phyloP scores from a whole-genome alignment of 1,140 invertebrate species.

The Cydia amplana region DNA sequence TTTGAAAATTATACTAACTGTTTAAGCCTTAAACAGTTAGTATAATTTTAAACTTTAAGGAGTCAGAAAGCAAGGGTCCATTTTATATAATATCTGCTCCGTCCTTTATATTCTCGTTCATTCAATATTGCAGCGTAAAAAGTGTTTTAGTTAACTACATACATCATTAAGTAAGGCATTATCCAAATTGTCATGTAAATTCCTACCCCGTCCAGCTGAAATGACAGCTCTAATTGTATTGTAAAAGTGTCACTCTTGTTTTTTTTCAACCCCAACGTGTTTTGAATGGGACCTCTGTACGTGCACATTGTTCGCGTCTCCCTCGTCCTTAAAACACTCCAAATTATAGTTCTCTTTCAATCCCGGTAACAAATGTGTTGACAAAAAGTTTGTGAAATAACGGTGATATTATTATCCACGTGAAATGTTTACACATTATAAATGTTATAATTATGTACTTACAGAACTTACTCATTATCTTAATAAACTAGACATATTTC shows the following conservation, averaged over 20 bases:
- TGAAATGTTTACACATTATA: not conserved
- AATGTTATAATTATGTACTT: no score
- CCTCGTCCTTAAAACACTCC: constrained; percentile 13
- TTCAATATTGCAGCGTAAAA: not conserved
- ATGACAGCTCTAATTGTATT: constrained; percentile 8
- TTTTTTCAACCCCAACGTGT: not conserved
- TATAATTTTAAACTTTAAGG: no score
- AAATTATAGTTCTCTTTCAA: constrained; percentile 19
- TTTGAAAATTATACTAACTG: not conserved
- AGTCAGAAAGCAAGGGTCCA: not conserved
- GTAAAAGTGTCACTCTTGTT: constrained; percentile 8
- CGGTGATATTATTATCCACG: not conserved
- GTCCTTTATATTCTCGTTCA: not conserved
- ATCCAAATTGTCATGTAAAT: constrained; percentile 14
- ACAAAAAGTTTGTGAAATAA: not conserved
- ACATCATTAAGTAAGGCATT: constrained; percentile 11
- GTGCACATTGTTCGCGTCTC: not conserved
- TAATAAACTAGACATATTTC: no score
- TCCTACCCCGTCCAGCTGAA: constrained; percentile 13
- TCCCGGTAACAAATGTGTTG: not conserved
- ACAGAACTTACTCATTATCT: no score
- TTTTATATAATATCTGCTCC: not conserved
- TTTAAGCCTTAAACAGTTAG: no score
- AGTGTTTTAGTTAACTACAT: not conserved
- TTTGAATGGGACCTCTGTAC: not conserved